A percentile compares a stretch with the other conserved stretches of the same genome.
Evolutionary conservation across 2,888 invertebrate genomes (phyloP).

Genomic region (Octodonta nipae): DNA sequence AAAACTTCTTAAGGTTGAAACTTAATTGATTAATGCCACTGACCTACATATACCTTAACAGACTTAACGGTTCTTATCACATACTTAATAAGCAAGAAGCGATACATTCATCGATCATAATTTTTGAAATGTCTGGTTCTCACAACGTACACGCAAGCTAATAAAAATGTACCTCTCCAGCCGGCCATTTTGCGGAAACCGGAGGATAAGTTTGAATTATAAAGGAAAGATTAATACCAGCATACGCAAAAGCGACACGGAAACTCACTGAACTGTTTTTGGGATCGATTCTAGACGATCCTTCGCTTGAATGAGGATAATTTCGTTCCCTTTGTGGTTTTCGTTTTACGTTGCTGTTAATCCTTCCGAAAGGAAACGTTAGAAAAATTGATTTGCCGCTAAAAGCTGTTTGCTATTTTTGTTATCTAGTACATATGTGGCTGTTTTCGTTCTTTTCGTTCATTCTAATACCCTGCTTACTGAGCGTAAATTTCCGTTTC

Average conservation of each 20-base stretch:
- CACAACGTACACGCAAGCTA: conserved; percentile 1
- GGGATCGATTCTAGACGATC: conserved; percentile 22
- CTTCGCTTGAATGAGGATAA: conserved; percentile 22
- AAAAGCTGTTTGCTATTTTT: too few relatives aligned
- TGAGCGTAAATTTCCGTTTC: too few relatives aligned
- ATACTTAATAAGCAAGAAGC: conserved; percentile 19
- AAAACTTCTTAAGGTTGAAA: not conserved
- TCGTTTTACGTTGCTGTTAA: conserved; percentile 21
- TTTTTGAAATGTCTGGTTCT: conserved; percentile 7
- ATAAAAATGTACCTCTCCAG: conserved; percentile 4
- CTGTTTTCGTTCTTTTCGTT: too few relatives aligned
- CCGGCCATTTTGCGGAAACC: conserved; percentile 6
- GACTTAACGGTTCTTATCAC: conserved; percentile 14
- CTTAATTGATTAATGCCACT: conserved; percentile 11
- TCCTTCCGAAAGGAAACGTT: conserved; percentile 18
- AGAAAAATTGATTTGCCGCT: conserved; percentile 7
- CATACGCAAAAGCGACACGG: conserved; percentile 19
- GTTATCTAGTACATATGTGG: too few relatives aligned
- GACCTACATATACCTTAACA: conserved; percentile 14
- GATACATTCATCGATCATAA: conserved; percentile 22
- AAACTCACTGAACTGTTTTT: conserved; percentile 23
- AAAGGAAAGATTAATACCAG: conserved; percentile 11
- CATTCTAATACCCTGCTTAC: too few relatives aligned
- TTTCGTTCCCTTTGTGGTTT: conserved; percentile 22
- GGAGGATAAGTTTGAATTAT: not conserved